Conservation (phyloP, 2,113 vertebrate genomes). For the Platichthys stellatus region DNA sequence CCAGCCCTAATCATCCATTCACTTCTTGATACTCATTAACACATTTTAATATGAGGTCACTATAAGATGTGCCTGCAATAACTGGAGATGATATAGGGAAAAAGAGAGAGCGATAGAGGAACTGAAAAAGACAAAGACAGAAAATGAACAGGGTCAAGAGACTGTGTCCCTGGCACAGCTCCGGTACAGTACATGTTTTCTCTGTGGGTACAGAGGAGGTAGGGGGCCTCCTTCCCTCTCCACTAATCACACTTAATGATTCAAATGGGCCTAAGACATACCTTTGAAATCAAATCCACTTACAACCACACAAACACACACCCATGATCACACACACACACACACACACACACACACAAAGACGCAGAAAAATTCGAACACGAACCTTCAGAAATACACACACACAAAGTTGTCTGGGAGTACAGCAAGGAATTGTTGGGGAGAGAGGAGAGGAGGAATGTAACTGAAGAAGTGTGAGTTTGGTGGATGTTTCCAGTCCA, state of each 20-base stretch:
- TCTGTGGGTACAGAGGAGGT: conserved; percentile 57
- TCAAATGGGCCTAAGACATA: conserved; percentile 77
- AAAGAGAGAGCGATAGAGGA: conserved; percentile 10
- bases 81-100: neutral
- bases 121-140: neutral
- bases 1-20: conserved; percentile 10
- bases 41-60: neutral
- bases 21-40: neutral
- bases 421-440: conserved; percentile 40
- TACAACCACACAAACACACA: conserved; percentile 51
- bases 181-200: conserved; percentile 56
- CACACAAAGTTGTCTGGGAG: conserved; percentile 13
- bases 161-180: conserved; percentile 38
- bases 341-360: conserved; percentile 4
- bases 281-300: conserved; percentile 83
- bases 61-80: neutral
- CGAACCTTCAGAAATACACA: neutral
- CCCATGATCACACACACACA: conserved; percentile 8
- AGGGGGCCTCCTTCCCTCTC: conserved; percentile 55
- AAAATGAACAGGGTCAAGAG: conserved; percentile 7
- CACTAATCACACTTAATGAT: conserved; percentile 82
- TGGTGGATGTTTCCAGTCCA: conserved; percentile 72
- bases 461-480: conserved; percentile 66
- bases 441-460: conserved; percentile 10
- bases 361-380: conserved; percentile 16